Evolutionary conservation across 2,113 vertebrate genomes (phyloP), one percentile per base, ranked within the genome.

Genomic region (Mola mola): DNA sequence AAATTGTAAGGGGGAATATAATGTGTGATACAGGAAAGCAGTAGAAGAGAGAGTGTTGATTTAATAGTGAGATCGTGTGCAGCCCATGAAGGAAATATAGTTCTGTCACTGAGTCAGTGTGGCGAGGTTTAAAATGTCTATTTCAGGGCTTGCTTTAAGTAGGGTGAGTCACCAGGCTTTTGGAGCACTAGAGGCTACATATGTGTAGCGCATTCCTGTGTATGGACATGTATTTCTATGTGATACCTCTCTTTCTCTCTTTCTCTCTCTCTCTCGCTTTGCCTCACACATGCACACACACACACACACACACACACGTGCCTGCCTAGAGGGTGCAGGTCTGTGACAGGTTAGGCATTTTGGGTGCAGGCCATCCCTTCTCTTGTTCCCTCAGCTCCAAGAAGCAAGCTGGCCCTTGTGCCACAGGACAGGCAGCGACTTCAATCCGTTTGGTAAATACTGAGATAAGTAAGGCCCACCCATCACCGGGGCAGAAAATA

Each of bases 381-480:
- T 81, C 66, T 86, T 74, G 77, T 74, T 76, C 77, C 67, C 71
- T 65, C 50, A 44, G 76, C 78, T 80, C 73, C 79, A 82, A 71
- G 82, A 81, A 31, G 38, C 2, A 75, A 80, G 81, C 72, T 88
- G 84, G 73, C 72, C 73, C 52, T 29, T 19, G 67, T 20, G 66
- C 29, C 3, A 52, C 44, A 62, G 79, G 85, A 80, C 86, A 66
- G 67, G 81, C 83, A 82, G 84, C 40, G 77, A 86, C 84, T 86
- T 91, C 83, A 84, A 82, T 79, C 86, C 91, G 64, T 89, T 92
- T 87, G 53, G 81, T 82, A 88, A 83, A 92, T 88, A 84, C 64
- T 76, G 69, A 51, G 63, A 87, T 86, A 81, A 89, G 62, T 29
- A 75, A 87, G 79, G 67, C 85, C 79, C 84, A 61, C 84, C 81